These are phyloP conservation scores for Troides helena DNA, from an alignment of 2,888 invertebrate species.

Conservation along the genomic window DNA sequence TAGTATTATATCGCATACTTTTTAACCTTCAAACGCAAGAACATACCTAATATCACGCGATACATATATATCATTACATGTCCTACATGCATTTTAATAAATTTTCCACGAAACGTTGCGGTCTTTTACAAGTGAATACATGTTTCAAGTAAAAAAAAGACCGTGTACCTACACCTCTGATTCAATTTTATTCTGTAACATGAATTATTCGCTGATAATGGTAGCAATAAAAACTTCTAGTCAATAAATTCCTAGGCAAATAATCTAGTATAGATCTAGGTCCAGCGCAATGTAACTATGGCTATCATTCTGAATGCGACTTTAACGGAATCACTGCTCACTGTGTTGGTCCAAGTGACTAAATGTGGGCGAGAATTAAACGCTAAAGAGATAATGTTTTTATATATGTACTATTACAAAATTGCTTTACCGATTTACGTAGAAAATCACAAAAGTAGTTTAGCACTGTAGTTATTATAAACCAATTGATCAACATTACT, in stretches of 20 bases:
- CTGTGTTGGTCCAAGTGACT: constrained; percentile 41
- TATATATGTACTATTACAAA: not conserved
- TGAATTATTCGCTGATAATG: constrained; percentile 18
- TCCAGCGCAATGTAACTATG: constrained; percentile 50
- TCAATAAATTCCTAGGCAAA: constrained; percentile 30
- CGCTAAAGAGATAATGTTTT: not conserved
- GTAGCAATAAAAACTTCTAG: constrained; percentile 28
- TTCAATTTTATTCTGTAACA: not conserved
- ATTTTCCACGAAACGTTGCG: not conserved
- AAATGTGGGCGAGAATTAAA: constrained; percentile 10
- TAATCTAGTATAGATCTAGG: constrained; percentile 41
- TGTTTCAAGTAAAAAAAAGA: not conserved
- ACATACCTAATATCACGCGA: too few species aligned
- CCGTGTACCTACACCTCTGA: not conserved
- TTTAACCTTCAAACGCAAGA: not conserved
- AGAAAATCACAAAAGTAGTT: not conserved
- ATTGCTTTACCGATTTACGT: not conserved
- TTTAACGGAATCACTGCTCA: constrained; percentile 56
- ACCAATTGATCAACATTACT: not conserved
- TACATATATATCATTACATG: not conserved
- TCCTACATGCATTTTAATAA: not conserved
- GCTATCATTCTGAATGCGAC: constrained; percentile 58
- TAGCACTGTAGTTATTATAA: too few species aligned
- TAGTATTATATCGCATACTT: not conserved
- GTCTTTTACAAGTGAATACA: not conserved